A percentile compares a stretch with the other conserved stretches of the same genome.
phyloP scores from a whole-genome alignment of 1,140 invertebrate genomes.

The Monomorium pharaonis region DNA sequence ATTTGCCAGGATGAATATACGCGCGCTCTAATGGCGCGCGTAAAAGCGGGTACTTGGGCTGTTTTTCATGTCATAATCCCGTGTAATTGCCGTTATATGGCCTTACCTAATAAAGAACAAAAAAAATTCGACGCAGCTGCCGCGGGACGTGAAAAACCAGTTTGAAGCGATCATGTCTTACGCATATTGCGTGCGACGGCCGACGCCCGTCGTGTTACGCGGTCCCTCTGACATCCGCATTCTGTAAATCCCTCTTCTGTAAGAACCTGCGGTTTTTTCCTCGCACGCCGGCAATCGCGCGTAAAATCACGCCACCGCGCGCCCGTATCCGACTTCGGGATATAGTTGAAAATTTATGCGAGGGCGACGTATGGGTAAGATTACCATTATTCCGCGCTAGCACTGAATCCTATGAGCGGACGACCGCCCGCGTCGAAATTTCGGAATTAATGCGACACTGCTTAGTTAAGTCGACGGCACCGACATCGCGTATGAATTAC shows the following conservation, averaged over 20 bases:
- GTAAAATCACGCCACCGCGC: constrained; percentile 23
- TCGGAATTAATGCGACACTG: constrained; percentile 60
- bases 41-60: constrained; percentile 38
- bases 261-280: neutral
- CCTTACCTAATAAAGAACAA: constrained; percentile 76
- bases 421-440: constrained; percentile 54
- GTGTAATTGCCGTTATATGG: constrained; percentile 77
- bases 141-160: constrained; percentile 61
- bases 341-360: constrained; percentile 45
- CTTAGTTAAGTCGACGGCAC: constrained; percentile 52
- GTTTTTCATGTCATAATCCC: constrained; percentile 65
- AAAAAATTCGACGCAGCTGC: constrained; percentile 56
- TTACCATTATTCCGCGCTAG: constrained; percentile 53
- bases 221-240: constrained; percentile 42
- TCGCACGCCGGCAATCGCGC: neutral
- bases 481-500: constrained; percentile 47
- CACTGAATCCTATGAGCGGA: constrained; percentile 27
- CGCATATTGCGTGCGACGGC: constrained; percentile 59
- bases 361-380: constrained; percentile 58
- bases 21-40: constrained; percentile 38
- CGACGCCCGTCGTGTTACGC: constrained; percentile 45
- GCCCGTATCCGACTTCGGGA: constrained; percentile 15
- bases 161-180: constrained; percentile 56
- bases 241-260: constrained; percentile 27
- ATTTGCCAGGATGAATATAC: constrained; percentile 23